These are phyloP conservation scores for Poeciliopsis retropinna DNA, from an alignment of 2,113 vertebrate genomes.

Conservation along the genomic window DNA sequence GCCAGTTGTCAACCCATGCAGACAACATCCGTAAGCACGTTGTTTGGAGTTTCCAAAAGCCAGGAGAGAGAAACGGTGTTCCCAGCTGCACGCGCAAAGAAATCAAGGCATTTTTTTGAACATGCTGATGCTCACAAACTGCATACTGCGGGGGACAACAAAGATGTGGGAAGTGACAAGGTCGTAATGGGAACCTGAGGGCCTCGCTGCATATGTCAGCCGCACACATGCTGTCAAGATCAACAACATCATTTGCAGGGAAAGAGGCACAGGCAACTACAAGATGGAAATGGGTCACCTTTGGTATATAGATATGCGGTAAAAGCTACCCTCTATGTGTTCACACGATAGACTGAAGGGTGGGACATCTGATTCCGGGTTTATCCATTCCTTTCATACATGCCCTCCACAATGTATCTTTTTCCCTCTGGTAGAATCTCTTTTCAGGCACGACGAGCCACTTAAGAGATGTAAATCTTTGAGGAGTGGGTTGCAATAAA, in stretches of 20 bases:
- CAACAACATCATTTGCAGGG: constrained; percentile 44
- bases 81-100: constrained; percentile 7
- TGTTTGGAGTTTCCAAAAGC: constrained; percentile 11
- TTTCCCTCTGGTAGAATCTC: background rate
- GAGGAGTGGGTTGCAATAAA: background rate
- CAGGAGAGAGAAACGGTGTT: constrained; percentile 11
- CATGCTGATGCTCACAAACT: constrained; percentile 27
- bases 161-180: constrained; percentile 48
- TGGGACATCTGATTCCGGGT: background rate
- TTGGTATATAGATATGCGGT: background rate
- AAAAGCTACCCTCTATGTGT: background rate
- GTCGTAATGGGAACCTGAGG: constrained; percentile 49
- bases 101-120: constrained; percentile 39
- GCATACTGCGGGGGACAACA: constrained; percentile 32
- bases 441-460: no score
- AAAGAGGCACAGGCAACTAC: constrained; percentile 32
- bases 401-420: constrained; percentile 9
- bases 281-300: constrained; percentile 18
- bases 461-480: background rate
- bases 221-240: constrained; percentile 57
- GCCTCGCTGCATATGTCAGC: constrained; percentile 54
- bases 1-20: constrained; percentile 5
- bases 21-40: constrained; percentile 15
- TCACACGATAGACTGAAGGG: background rate
- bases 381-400: background rate